A percentile compares a stretch with the other conserved stretches of the same genome.
Evolutionary conservation across 2,113 vertebrate genomes (phyloP).

Genomic region (Notarius quadriscutis): DNA sequence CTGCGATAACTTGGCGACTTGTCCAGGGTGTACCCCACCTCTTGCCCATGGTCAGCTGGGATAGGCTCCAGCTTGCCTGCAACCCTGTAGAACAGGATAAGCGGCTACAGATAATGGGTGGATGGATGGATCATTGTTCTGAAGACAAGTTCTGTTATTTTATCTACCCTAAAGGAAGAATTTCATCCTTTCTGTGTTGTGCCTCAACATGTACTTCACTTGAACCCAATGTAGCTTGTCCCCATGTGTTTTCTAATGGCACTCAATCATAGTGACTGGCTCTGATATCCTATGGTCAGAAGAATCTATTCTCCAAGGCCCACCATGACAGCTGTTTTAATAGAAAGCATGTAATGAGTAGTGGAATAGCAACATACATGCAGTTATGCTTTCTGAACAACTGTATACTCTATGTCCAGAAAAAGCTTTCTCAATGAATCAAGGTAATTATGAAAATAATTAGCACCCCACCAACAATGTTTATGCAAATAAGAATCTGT

Average conservation of each 20-base stretch:
- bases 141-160: not conserved
- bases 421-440: not conserved
- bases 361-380: not conserved
- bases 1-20: too few species aligned
- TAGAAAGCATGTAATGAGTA: not conserved
- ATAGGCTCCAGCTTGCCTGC: too few species aligned
- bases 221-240: slow-evolving; percentile 9
- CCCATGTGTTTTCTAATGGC: slow-evolving; percentile 18
- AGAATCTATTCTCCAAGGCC: not conserved
- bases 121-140: not conserved
- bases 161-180: not conserved
- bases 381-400: not conserved
- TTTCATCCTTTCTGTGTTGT: not conserved
- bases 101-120: too few species aligned
- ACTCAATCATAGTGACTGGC: slow-evolving; percentile 7
- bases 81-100: too few species aligned
- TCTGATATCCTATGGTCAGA: not conserved
- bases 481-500: not conserved
- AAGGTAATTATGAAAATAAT: not conserved
- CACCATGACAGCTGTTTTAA: slow-evolving; percentile 3
- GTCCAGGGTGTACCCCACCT: too few species aligned
- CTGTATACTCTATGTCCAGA: not conserved
- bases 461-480: not conserved
- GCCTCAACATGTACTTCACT: not conserved
- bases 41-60: too few species aligned